phyloP scores from a whole-genome alignment of 2,113 vertebrate genomes.

The Ciconia stormi region DNA sequence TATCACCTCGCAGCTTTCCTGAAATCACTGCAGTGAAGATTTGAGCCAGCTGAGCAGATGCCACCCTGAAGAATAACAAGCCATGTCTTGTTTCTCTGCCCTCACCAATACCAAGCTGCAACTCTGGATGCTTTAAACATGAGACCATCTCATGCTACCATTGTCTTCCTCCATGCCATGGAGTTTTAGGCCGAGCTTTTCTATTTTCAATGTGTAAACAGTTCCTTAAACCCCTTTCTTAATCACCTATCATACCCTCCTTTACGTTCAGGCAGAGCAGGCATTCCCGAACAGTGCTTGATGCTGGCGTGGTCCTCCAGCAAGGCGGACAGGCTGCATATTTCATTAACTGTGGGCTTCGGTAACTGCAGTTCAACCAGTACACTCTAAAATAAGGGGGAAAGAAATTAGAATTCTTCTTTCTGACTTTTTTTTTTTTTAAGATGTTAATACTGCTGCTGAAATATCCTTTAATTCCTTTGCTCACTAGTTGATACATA shows the following conservation, averaged over 20 bases:
- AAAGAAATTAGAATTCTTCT: background rate
- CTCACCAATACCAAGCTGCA: background rate
- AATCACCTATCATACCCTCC: background rate
- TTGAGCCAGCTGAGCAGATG: background rate
- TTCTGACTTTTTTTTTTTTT: background rate
- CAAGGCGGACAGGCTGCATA: background rate
- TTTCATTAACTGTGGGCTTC: background rate
- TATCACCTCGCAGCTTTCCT: background rate
- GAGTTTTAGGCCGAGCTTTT: background rate
- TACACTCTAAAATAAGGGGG: background rate
- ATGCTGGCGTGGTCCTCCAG: background rate
- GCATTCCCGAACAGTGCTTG: background rate
- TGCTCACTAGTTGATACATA: background rate
- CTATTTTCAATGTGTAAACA: background rate
- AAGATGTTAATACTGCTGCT: background rate
- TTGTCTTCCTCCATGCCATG: background rate
- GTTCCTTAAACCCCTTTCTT: background rate
- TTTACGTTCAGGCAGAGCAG: fast-evolving
- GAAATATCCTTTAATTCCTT: background rate
- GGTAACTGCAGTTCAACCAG: background rate
- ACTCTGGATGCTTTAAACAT: background rate
- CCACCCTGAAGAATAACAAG: background rate
- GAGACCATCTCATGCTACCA: background rate
- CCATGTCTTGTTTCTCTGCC: background rate
- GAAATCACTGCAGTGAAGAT: background rate